Evolutionary conservation across 2,797 vertebrate genomes (phyloP), one percentile per base, ranked within the genome.

Genomic region (Muscicapa comitata): DNA sequence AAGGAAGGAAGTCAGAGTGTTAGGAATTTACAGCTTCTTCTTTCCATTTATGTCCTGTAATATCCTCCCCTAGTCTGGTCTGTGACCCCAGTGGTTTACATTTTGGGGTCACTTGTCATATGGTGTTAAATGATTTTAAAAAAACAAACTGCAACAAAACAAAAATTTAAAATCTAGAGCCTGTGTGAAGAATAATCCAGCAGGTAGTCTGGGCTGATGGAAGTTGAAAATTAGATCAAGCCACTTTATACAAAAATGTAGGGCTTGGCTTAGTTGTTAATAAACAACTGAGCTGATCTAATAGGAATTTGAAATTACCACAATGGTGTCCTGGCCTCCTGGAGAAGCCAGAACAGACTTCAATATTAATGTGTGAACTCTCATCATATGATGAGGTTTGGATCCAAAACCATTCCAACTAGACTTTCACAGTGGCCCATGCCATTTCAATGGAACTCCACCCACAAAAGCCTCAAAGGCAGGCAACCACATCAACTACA

Each of bases 1-100:
- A 68, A 87, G 63, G 68, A 88, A 78, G 43, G 57, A 28, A 91
- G 70, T 71, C 63, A 79, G 38, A 9, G 20, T 8, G 11, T 82
- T 38, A 73, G 66, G 81, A 88, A 94, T 94, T 91, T 92, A 90
- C 72, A 68, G 58, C 70, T 76, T 20, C 55, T 79, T 77, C 47
- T 61, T 80, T 71, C 88, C 67, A 16, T 77, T 94, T 90, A 73
- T 94, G 68, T 65, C 28, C 80, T 74, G 42, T 84, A 80, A 88
- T 86, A 89, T 91, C 76, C 47, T 68, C 38, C 42, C 55, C 47
- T 50, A 65, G 48, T 42, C 63, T 58, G 55, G 20, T 29, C 65
- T 31, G 16, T 77, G 72, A 19, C 48, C 58, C 35, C 47, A 23
- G 71, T 58, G 35, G 13, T 68, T 80, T 88, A 50, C 23, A 50